Evolutionary conservation across 2,888 invertebrate genomes (phyloP).

Genomic region (Euspilapteryx auroguttella): DNA sequence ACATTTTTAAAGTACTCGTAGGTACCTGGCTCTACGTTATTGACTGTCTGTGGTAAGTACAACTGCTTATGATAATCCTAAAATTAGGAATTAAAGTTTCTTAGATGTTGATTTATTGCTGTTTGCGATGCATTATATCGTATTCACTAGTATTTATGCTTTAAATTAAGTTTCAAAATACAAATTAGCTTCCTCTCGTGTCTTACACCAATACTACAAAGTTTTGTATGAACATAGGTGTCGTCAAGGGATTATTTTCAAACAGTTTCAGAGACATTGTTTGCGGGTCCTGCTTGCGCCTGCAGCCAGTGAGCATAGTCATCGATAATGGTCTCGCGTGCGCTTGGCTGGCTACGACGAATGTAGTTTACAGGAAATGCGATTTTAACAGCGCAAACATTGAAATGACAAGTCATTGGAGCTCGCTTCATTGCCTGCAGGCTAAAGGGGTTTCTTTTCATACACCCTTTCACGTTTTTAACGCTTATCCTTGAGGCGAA

Average conservation of each 20-base stretch:
- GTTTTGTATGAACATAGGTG: too few species aligned
- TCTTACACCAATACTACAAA: too few species aligned
- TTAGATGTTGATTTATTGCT: too few species aligned
- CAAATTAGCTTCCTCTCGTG: too few species aligned
- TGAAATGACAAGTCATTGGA: constrained; percentile 49
- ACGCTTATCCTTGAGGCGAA: constrained; percentile 21
- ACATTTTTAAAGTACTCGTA: too few species aligned
- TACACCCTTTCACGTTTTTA: constrained; percentile 28
- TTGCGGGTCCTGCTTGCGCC: constrained; percentile 12
- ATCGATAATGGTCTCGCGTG: constrained; percentile 31
- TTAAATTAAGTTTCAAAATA: too few species aligned
- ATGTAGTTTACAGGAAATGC: constrained; percentile 51
- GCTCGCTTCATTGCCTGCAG: constrained; percentile 44
- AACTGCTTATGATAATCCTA: too few species aligned
- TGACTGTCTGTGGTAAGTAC: too few species aligned
- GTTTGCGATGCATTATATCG: too few species aligned
- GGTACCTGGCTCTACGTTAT: too few species aligned
- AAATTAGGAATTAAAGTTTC: too few species aligned
- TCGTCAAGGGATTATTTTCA: constrained; percentile 43
- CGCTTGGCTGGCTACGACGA: constrained; percentile 38
- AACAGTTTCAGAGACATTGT: constrained; percentile 44
- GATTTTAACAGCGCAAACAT: constrained; percentile 58
- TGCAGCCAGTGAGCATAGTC: constrained; percentile 8
- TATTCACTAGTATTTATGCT: too few species aligned
- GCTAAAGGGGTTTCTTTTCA: constrained; percentile 50